Evolutionary conservation across 2,113 vertebrate species (phyloP).

Genomic region (Bungarus multicinctus): DNA sequence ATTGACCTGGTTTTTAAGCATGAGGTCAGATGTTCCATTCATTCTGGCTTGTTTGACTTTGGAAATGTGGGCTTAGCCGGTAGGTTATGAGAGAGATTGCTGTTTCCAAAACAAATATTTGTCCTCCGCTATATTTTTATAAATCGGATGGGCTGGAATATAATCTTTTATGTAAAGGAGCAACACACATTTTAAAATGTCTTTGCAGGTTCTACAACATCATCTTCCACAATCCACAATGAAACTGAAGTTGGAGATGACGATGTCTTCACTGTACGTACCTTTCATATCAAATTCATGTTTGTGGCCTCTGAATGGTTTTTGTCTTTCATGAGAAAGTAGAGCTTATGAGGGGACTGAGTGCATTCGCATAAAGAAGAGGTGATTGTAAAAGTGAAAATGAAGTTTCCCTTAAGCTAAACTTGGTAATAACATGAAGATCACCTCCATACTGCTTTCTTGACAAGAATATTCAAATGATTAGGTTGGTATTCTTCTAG

Average conservation of each 20-base stretch:
- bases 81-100: neutral
- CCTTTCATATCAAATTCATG: neutral
- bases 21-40: neutral
- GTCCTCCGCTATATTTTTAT: neutral
- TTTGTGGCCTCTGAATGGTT: neutral
- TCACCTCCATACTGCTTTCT: neutral
- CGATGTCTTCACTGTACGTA: conserved; percentile 95
- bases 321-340: neutral
- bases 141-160: neutral
- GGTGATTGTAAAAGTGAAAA: neutral
- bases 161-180: neutral
- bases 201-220: conserved; percentile 91
- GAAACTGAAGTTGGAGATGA: conserved; percentile 96
- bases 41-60: neutral
- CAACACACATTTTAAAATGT: neutral
- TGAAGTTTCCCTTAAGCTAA: neutral
- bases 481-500: neutral
- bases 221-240: conserved; percentile 95
- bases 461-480: neutral
- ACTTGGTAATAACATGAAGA: neutral
- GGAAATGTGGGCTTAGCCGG: neutral
- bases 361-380: neutral
- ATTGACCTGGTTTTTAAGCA: neutral
- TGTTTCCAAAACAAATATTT: neutral
- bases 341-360: neutral